Evolutionary conservation across 2,888 invertebrate genomes (phyloP), one percentile per base, ranked within the genome.

Genomic region (Ectobius pallidus): DNA sequence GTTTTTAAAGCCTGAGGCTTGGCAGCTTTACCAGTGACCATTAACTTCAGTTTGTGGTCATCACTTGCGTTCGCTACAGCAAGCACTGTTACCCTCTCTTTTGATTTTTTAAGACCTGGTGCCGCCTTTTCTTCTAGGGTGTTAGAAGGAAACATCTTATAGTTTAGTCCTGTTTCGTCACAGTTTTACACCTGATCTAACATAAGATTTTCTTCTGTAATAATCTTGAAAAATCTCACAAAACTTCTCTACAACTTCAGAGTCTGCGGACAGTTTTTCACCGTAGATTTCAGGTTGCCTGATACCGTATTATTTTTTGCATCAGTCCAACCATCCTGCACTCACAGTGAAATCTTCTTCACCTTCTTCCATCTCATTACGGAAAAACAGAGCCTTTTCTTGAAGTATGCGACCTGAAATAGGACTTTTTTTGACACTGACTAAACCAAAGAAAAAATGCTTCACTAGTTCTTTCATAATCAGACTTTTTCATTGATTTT

Each of bases 191-290:
- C 34, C 11, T 34, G 34, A 34, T 34, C 34, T 7, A 11, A 11
- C 6, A 34, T 34, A 34, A 34, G 34, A 11, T 34, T 34, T 34
- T 34, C 34, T 34, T 34, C 34, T 34, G 34, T 6, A 7, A 34
- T 34, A 34, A 7, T 34, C 11, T 34, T 34, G 6, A 34, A 34
- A 7, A 34, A n/a, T n/a, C 34, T 11, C 11, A 34, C 6, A 34
- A 34, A 58, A 58, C 11, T 58, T 18, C 16, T 22, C 25, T 9
- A 9, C 16, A 18, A 25, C 25, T 7, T 58, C 6, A 58, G 14
- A 16, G 3, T 77, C 73, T 52, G 76, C 77, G 39, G 75, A 77
- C 27, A 76, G 44, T 72, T 76, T 75, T 72, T 77, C 77, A 18
- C 74, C 77, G 32, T 61, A 69, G 22, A 71, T 72, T 34, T 44